Evolutionary conservation across 2,888 invertebrate species (phyloP), one percentile per base, ranked within the genome.

Genomic region (Nesidiocoris tenuis): DNA sequence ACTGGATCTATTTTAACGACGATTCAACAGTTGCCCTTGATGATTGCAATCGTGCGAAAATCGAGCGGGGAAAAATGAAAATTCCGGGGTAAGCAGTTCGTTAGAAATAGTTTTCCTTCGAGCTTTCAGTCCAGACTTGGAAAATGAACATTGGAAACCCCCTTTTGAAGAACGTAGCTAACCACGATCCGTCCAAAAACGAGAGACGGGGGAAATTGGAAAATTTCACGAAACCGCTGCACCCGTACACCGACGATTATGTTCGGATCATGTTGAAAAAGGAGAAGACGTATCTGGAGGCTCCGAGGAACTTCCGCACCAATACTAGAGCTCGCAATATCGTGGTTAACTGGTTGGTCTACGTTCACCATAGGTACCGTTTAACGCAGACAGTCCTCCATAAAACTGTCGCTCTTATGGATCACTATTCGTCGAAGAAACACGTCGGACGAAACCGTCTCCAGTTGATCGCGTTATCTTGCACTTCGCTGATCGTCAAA

Each of bases 281-380:
- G 16, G 70, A 70, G 25, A 57, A 61, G 23, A 16, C 18, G 2
- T 70, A 70, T 19, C 23, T 70, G 16, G 70, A 57, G 18, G n/a
- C 22, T 24, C 70, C 70, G 17, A 70, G 25, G 16, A 57, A 61
- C 16, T 70, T 70, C 18, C 70, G 70, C 2, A 70, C 74, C 21
- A 74, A 74, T 18, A 74, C 55, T n/a, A 74, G 57, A 74, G 61
- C 74, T 24, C 63, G 70, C 17, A 70, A 70, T 23, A 22, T 65
- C 1, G 39, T 74, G 22, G 63, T 74, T n/a, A 59, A 74, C 22
- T 74, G 74, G 74, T 57, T 74, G 25, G 65, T 74, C 18, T 21
- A 74, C 12, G 66, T 74, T 55, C 74, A 74, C 25, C 22, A 74
- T 17, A 18, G 55, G 1, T 65, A 65, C 19, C 23, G 55, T 21